Percentiles rank a stretch among this genome's conserved stretches.
Evolutionary conservation across 1,140 invertebrate genomes (phyloP).

Genomic region (Centruroides vittatus): DNA sequence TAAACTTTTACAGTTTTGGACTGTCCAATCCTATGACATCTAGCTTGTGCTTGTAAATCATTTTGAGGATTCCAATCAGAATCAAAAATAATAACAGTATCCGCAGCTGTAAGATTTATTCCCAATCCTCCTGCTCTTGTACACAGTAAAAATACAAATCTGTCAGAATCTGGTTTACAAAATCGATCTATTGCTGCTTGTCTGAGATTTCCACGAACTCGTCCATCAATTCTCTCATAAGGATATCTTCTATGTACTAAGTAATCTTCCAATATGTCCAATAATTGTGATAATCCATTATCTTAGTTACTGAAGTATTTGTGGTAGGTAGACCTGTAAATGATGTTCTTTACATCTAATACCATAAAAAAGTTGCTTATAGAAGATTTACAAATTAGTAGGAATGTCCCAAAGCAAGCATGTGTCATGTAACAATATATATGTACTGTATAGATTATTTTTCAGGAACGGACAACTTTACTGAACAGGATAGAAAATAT

Average conservation of each 20-base stretch:
- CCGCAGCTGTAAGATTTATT: constrained; percentile 98
- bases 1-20: constrained; percentile 99
- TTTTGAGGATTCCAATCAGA: constrained; percentile 99
- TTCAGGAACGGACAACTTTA: no score
- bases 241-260: constrained; percentile 82
- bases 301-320: no score
- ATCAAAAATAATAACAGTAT: constrained; percentile 99
- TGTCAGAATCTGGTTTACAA: constrained; percentile 81
- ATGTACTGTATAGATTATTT: no score
- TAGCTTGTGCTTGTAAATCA: constrained; percentile 93
- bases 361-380: no score
- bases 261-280: constrained; percentile 98
- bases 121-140: constrained; percentile 96
- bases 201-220: constrained; percentile 90
- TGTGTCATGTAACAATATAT: no score
- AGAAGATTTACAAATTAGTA: no score
- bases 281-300: constrained; percentile 10
- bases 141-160: constrained; percentile 95
- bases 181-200: constrained; percentile 99
- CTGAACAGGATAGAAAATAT: no score
- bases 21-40: constrained; percentile 98
- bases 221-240: constrained; percentile 94
- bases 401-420: no score
- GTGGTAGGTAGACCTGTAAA: no score
- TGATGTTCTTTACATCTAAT: no score